Evolutionary conservation across 2,888 invertebrate species (phyloP), one percentile per base, ranked within the genome.

Genomic region (Prosopocoilus inquinatus): DNA sequence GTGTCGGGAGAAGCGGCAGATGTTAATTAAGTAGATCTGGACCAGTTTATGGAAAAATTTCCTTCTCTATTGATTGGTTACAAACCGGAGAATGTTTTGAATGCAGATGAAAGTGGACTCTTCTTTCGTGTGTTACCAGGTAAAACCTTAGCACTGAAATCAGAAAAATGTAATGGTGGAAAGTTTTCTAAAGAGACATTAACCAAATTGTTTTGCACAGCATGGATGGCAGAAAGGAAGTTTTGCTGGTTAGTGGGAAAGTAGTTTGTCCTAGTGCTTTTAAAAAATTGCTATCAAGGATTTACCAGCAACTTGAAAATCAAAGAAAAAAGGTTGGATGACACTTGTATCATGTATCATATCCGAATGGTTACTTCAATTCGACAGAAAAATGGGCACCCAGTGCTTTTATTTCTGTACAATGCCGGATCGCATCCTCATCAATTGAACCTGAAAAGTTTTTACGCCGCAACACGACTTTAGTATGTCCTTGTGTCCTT

Each of bases 61-160:
- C 58, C 53, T 8, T 50, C 59, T 38, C 12, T 63, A 32, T 35
- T 63, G 11, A 34, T 53, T 20, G 58, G 51, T 8, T 64, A 64
- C 50, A 5, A 50, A 41, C 45, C 55, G 32, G 53, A 58, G 41
- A 61, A 65, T 50, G 38, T 59, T 5, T 64, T 57, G 48, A 60
- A 61, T 43, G 59, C 61, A 32, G 67, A 68, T 60, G 70, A 70
- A 62, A 68, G 61, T 43, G 66, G 62, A 3, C 51, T 70, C 69
- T 28, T 67, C 60, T 70, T 67, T 7, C 1, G 5, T 5, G 5
- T 1, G 7, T 7, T 28, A 28, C 5, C 20, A 4, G 20, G 5
- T 20, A 20, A 20, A 20, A 20, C 20, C 20, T 28, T 28, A 1
- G 3, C 5, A n/a, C n/a, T n/a, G n/a, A n/a, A n/a, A n/a, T n/a